Evolutionary conservation across 2,797 vertebrate species (phyloP).

Genomic region (Pristis pectinata): DNA sequence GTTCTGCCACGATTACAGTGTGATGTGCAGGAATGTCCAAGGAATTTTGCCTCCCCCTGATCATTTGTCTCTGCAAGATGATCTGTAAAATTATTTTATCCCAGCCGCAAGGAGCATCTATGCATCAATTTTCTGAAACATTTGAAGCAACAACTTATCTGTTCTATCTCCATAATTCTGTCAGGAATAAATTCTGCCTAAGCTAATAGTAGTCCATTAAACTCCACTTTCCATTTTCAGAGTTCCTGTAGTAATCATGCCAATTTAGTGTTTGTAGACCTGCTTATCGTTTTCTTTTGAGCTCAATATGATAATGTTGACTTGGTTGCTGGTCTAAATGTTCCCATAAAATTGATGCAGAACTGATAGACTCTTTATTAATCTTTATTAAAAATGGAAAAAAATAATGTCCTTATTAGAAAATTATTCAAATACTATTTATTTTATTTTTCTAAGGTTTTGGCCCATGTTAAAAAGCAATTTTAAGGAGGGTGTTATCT

Average conservation of each 20-base stretch:
- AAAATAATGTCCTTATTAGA: neutral
- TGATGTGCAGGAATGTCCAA: neutral
- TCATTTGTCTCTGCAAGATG: neutral
- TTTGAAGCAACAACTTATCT: slow-evolving; percentile 5
- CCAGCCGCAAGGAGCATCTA: neutral
- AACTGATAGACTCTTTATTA: too few relatives aligned
- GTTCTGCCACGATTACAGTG: neutral
- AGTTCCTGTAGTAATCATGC: neutral
- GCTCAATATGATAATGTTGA: neutral
- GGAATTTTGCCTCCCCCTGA: neutral
- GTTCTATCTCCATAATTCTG: neutral
- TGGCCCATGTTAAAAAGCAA: neutral
- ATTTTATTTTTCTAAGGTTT: neutral
- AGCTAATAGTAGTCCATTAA: slow-evolving; percentile 23
- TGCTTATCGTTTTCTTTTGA: slow-evolving; percentile 7
- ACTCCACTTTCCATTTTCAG: neutral
- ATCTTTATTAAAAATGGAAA: neutral
- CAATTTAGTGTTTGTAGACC: slow-evolving; percentile 5
- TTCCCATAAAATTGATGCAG: slow-evolving; percentile 16
- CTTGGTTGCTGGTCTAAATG: neutral
- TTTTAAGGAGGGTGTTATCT: neutral
- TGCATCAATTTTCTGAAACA: neutral
- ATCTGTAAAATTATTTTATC: neutral
- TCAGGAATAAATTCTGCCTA: neutral
- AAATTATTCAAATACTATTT: neutral